A percentile compares a stretch with the other conserved stretches of the same genome.
Conservation (phyloP, 2,888 invertebrate species). For the Auanema freiburgensis region DNA sequence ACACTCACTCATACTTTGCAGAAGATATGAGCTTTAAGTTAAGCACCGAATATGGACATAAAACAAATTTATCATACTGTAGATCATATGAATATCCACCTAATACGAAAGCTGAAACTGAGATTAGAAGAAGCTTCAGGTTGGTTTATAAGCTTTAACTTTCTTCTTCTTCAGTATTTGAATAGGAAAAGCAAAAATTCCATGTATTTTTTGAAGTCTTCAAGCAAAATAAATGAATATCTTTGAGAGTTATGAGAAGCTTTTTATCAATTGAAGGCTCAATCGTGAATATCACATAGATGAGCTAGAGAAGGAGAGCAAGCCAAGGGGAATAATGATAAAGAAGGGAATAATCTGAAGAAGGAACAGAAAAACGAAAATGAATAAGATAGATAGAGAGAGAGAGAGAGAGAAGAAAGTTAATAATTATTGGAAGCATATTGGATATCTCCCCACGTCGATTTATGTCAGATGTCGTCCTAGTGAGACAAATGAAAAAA, state of each 20-base stretch:
- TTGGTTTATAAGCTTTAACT: neutral
- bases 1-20: no score
- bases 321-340: no score
- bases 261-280: slow-evolving; percentile 1
- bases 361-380: neutral
- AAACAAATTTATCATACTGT: no score
- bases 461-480: neutral
- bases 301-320: no score
- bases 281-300: neutral
- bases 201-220: neutral
- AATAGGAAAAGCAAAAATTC: neutral
- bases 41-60: no score
- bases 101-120: slow-evolving; percentile 6
- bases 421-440: neutral
- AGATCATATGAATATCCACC: neutral
- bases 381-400: slow-evolving; percentile 4
- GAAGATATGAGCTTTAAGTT: no score
- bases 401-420: slow-evolving; percentile 9
- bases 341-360: no score
- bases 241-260: neutral
- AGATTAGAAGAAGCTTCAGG: neutral
- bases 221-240: neutral
- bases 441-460: neutral
- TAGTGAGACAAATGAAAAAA: neutral
- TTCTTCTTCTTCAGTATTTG: neutral